phyloP scores from a whole-genome alignment of 2,888 invertebrate genomes.

The Mystacides longicornis region DNA sequence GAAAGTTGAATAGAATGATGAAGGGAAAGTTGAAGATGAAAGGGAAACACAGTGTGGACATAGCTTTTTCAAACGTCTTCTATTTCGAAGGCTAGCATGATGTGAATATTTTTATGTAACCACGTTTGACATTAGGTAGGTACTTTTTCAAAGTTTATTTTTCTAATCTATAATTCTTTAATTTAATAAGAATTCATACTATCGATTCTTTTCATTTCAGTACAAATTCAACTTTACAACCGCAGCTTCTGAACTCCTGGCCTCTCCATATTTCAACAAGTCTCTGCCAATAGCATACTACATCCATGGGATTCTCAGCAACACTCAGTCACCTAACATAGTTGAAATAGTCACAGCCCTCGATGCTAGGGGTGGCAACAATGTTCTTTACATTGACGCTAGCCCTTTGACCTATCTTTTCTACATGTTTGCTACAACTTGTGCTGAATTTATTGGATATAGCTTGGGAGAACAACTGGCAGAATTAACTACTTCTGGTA shows the following conservation, averaged over 20 bases:
- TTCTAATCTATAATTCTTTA: too few species aligned
- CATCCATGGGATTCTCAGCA: neutral
- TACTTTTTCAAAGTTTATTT: too few species aligned
- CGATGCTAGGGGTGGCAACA: slow-evolving; percentile 4
- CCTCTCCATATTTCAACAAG: neutral
- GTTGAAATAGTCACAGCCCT: neutral
- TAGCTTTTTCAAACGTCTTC: too few species aligned
- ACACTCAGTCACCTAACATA: neutral
- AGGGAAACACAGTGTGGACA: too few species aligned
- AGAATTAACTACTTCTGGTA: neutral
- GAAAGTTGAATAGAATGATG: too few species aligned
- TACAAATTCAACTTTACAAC: neutral
- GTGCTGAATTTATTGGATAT: slow-evolving; percentile 39
- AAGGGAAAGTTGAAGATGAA: too few species aligned
- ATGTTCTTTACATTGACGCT: slow-evolving; percentile 39
- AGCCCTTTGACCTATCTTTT: slow-evolving; percentile 37
- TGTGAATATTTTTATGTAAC: too few species aligned
- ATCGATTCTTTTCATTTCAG: slow-evolving; percentile 1
- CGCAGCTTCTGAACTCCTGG: neutral
- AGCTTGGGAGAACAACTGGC: slow-evolving; percentile 30
- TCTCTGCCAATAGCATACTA: neutral
- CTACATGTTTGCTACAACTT: slow-evolving; percentile 38
- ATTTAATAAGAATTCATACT: too few species aligned
- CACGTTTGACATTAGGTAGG: too few species aligned
- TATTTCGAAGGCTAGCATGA: too few species aligned